A percentile compares a stretch with the other conserved stretches of the same genome.
phyloP scores from a whole-genome alignment of 2,113 vertebrate species.

The Odocoileus hemionus region DNA sequence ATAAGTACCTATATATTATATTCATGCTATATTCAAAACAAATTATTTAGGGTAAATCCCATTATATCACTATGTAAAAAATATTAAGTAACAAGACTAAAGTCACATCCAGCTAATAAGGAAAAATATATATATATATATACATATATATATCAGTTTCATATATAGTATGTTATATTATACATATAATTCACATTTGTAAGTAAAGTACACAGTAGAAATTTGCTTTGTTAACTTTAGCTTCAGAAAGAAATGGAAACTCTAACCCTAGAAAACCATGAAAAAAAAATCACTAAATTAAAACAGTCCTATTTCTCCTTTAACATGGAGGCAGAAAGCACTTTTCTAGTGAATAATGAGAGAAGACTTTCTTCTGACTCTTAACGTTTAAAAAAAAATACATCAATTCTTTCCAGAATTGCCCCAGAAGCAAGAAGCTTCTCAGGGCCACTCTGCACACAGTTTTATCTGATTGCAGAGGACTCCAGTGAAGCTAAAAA shows the following conservation, averaged over 20 bases:
- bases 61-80: not conserved
- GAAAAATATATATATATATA: not conserved
- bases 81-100: not conserved
- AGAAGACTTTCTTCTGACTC: not conserved
- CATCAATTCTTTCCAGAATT: not conserved
- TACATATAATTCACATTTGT: not conserved
- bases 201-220: not conserved
- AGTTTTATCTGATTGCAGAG: not conserved
- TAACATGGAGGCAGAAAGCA: not conserved
- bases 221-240: not conserved
- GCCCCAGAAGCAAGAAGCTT: not conserved
- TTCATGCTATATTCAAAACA: not conserved
- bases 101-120: not conserved
- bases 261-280: not conserved
- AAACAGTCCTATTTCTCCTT: conserved; percentile 17
- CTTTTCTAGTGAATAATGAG: not conserved
- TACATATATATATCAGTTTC: not conserved
- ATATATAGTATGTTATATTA: not conserved
- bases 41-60: not conserved
- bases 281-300: not conserved
- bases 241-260: not conserved
- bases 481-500: not conserved
- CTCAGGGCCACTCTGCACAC: not conserved
- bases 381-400: not conserved
- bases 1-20: not conserved